These are phyloP conservation scores for Nyctibius grandis DNA, from an alignment of 2,797 vertebrate species.

Conservation along the genomic window DNA sequence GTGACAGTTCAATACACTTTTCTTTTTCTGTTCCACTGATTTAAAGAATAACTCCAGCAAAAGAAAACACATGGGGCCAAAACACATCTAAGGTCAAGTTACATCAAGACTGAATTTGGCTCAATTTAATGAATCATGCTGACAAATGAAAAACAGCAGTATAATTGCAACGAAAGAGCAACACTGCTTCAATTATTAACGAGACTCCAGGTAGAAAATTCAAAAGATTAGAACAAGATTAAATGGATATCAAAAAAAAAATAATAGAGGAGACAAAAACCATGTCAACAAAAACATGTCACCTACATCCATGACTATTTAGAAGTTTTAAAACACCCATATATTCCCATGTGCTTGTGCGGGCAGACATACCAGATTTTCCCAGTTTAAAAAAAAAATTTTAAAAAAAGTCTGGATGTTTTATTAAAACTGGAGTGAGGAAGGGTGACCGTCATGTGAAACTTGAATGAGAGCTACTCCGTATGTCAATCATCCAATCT, in stretches of 20 bases:
- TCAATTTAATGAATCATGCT: constrained; percentile 50
- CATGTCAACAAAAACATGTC: not conserved
- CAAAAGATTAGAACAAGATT: not conserved
- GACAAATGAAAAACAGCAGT: constrained; percentile 50
- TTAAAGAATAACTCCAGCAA: constrained; percentile 46
- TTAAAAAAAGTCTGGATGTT: not conserved
- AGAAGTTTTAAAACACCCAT: not conserved
- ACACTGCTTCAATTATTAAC: not conserved
- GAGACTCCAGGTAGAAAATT: not conserved
- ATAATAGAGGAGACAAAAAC: not conserved
- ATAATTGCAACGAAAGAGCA: not conserved
- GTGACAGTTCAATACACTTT: constrained; percentile 37
- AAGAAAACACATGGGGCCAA: constrained; percentile 51
- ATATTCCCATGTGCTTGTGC: not conserved
- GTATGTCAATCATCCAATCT: not conserved
- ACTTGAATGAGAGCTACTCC: not conserved
- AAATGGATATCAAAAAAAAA: not conserved
- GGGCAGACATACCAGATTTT: not conserved
- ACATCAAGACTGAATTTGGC: constrained; percentile 46
- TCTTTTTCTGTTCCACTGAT: constrained; percentile 15
- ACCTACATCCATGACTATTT: not conserved
- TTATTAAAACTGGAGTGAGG: not conserved
- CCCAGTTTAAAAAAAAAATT: not conserved
- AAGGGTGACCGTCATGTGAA: not conserved
- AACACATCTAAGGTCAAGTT: constrained; percentile 50